phyloP scores from a whole-genome alignment of 1,140 invertebrate species.

The Daktulosphaira vitifoliae region DNA sequence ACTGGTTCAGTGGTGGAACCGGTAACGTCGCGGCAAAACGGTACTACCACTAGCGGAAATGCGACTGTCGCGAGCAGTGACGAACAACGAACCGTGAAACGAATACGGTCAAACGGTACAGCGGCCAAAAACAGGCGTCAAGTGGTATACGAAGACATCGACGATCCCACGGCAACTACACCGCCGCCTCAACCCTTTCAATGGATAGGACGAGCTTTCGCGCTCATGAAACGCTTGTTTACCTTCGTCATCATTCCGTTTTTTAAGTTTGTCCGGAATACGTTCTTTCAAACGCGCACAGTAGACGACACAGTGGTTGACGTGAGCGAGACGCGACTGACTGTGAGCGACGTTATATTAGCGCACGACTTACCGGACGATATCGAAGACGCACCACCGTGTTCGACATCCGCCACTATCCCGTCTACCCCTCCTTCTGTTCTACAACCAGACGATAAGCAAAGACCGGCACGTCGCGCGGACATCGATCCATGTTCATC shows the following conservation, averaged over 20 bases:
- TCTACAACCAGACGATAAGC: neutral
- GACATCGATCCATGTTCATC: neutral
- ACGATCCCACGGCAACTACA: neutral
- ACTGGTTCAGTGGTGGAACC: neutral
- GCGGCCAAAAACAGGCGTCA: neutral
- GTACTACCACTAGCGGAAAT: neutral
- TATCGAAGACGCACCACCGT: neutral
- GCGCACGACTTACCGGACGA: neutral
- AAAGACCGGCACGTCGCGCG: neutral
- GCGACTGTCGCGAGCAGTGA: neutral
- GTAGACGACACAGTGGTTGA: slow-evolving; percentile 26
- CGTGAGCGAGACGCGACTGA: slow-evolving; percentile 25
- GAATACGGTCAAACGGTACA: neutral
- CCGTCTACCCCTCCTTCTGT: no score
- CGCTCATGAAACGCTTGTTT: slow-evolving; percentile 18
- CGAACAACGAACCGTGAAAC: neutral
- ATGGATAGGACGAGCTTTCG: slow-evolving; percentile 6
- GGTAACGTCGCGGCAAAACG: neutral
- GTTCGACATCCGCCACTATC: neutral
- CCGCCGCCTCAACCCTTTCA: neutral
- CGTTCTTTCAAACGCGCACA: slow-evolving; percentile 20
- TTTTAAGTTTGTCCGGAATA: slow-evolving; percentile 23
- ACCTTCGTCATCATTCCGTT: slow-evolving; percentile 30
- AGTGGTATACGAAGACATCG: slow-evolving; percentile 1
- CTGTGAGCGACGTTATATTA: slow-evolving; percentile 7